These are phyloP conservation scores for Yoshiicerus persimilis DNA, from an alignment of 1,140 invertebrate genomes.

Conservation along the genomic window DNA sequence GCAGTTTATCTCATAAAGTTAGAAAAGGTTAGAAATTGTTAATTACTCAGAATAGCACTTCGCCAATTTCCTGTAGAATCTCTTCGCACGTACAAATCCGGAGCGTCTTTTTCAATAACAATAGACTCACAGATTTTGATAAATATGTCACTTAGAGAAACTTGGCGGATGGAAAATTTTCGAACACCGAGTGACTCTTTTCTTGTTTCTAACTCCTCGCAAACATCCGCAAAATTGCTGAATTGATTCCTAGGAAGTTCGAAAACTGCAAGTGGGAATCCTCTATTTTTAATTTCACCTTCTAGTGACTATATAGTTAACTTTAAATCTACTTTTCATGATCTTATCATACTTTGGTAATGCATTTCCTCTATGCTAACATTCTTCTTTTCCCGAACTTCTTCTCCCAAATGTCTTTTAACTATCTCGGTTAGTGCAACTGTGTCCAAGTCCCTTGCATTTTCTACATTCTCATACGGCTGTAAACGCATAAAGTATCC, in stretches of 20 bases:
- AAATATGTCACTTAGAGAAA: conserved; percentile 39
- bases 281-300: too few species aligned
- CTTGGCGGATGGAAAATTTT: conserved; percentile 15
- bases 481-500: conserved; percentile 35
- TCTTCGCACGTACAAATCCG: conserved; percentile 34
- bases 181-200: conserved; percentile 17
- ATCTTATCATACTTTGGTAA: background rate
- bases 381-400: background rate
- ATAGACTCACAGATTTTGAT: conserved; percentile 41
- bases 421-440: background rate
- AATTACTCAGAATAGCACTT: background rate
- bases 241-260: background rate
- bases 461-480: background rate
- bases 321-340: background rate
- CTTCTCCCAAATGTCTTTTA: background rate
- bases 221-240: conserved; percentile 22
- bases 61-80: background rate
- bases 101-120: conserved; percentile 8
- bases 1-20: too few species aligned
- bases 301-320: background rate
- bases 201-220: conserved; percentile 28
- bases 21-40: too few species aligned
- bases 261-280: background rate
- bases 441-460: background rate
- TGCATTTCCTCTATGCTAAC: background rate